These are phyloP conservation scores for Sitta europaea DNA, from an alignment of 2,113 vertebrate species.

Conservation along the genomic window DNA sequence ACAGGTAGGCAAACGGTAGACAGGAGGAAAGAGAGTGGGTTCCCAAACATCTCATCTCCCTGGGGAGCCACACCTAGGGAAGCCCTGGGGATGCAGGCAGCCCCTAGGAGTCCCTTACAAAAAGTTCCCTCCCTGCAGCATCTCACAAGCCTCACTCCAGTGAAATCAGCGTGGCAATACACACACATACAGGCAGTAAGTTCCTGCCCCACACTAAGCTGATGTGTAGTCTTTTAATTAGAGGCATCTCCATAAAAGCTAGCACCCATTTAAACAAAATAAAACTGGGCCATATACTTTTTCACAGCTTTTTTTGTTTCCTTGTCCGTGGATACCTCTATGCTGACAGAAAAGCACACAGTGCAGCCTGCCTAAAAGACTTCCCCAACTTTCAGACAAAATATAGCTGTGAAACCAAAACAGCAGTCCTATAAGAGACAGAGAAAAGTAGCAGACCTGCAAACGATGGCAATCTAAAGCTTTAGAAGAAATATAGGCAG, in stretches of 20 bases:
- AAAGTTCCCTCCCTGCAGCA: background rate
- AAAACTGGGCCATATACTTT: background rate
- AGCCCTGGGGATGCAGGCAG: background rate
- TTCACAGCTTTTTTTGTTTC: background rate
- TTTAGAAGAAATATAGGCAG: constrained; percentile 33
- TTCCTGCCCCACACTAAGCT: background rate
- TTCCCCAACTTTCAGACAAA: constrained; percentile 48
- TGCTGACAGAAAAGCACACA: background rate
- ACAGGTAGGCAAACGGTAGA: background rate
- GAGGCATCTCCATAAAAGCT: background rate
- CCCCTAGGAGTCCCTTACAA: background rate
- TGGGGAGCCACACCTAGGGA: background rate
- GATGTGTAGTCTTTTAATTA: background rate
- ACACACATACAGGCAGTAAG: background rate
- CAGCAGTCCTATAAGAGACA: background rate
- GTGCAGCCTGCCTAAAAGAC: background rate
- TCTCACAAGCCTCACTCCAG: background rate
- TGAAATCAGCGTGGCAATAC: background rate
- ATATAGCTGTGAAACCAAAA: constrained; percentile 41
- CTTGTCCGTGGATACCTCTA: background rate
- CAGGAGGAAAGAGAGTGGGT: background rate
- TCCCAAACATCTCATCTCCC: background rate
- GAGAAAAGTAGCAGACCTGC: background rate
- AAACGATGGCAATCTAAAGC: constrained; percentile 25
- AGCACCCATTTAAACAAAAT: background rate